Evolutionary conservation across 2,113 vertebrate genomes (phyloP), one percentile per base, ranked within the genome.

Genomic region (Laticauda laticaudata): DNA sequence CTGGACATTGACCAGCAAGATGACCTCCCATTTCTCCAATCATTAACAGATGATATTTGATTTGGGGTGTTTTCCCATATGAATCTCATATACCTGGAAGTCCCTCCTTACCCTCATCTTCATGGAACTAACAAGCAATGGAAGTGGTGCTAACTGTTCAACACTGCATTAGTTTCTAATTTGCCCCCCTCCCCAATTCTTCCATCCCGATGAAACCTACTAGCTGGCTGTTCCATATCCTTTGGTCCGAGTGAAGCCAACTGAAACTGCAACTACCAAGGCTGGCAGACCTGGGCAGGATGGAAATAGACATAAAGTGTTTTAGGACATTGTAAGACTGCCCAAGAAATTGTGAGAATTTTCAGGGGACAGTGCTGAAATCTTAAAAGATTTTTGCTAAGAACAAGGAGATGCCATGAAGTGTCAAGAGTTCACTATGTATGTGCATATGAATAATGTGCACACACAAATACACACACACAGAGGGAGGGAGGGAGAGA

Each of bases 201-300:
- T 91, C 24, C 4, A 26, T 5, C n/a, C 55, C 53, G 0, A 8
- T 0, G 2, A 93, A 96, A 99, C 99, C 96, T 98, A 99, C 99
- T 99, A 99, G 98, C 97, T 99, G 43, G 98, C 97, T 5, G 99
- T 99, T 93, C 99, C 99, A 0, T 99, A 99, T 97, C 99, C 99
- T 98, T 99, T 99, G 88, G 99, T 99, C 97, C 99, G 97, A 11
- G 99, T 99, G 96, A 99, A 99, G 95, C 99, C 99, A 0, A 99
- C 99, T 0, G 99, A 99, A 96, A 99, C 98, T 0, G 99, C 99
- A 89, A 99, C 99, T 95, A 99, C 98, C 29, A 99, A 97, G 57
- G 99, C 99, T 86, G 99, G 98, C 94, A 98, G 96, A 90, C 98
- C 98, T 98, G 96, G 14, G 29, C n/a, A 55, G 86, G 5, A 95